Evolutionary conservation across 2,888 invertebrate species (phyloP).

Genomic region (Athripsodes cinereus): DNA sequence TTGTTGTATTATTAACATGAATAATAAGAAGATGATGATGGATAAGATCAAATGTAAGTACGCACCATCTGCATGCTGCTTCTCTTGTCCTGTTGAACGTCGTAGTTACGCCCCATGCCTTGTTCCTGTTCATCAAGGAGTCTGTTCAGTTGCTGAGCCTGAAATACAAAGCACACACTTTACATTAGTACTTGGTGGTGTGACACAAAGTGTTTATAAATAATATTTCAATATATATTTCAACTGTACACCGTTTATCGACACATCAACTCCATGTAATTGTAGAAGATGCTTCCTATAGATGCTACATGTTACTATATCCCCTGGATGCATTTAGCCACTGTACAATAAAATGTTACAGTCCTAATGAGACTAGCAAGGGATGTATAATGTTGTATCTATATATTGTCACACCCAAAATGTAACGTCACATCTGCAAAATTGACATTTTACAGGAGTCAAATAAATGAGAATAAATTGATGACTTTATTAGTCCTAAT

Average conservation of each 20-base stretch:
- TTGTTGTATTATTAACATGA: neutral
- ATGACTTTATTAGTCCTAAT: no score
- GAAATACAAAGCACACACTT: slow-evolving; percentile 27
- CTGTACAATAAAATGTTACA: neutral
- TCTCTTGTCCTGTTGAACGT: slow-evolving; percentile 4
- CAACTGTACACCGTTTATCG: slow-evolving; percentile 20
- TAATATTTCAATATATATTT: neutral
- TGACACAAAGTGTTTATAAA: neutral
- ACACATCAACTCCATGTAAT: slow-evolving; percentile 17
- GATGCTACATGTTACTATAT: neutral
- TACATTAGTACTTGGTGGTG: neutral
- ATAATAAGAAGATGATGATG: neutral
- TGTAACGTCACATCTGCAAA: no score
- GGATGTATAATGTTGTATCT: no score
- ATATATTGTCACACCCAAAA: no score
- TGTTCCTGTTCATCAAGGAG: slow-evolving; percentile 68
- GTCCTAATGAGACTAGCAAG: neutral
- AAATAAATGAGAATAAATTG: no score
- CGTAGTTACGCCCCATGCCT: slow-evolving; percentile 39
- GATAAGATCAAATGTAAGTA: slow-evolving; percentile 5
- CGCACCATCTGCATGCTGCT: slow-evolving; percentile 22
- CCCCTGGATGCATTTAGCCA: neutral
- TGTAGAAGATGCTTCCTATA: neutral
- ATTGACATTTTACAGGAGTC: no score
- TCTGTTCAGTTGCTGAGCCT: slow-evolving; percentile 57